phyloP scores from a whole-genome alignment of 2,113 vertebrate species.

The Lagenorhynchus albirostris region DNA sequence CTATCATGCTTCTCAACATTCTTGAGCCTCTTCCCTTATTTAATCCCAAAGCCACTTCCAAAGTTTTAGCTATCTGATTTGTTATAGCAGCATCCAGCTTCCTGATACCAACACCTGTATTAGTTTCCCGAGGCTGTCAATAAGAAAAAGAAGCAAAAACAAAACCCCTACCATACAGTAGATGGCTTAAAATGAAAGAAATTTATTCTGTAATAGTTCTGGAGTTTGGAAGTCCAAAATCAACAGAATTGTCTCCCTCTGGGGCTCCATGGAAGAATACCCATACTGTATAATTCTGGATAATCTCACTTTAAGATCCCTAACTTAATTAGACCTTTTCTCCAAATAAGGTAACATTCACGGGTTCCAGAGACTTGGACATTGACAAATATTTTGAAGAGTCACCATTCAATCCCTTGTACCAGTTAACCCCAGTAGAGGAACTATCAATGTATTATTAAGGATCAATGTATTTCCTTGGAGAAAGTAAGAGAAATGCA shows the following conservation, averaged over 20 bases:
- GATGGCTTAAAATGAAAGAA: neutral
- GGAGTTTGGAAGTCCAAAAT: neutral
- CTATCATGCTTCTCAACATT: neutral
- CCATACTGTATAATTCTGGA: neutral
- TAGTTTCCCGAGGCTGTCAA: neutral
- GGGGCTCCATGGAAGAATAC: neutral
- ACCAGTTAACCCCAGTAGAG: neutral
- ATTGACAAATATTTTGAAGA: neutral
- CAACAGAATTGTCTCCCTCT: neutral
- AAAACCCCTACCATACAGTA: neutral
- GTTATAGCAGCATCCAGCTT: neutral
- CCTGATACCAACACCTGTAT: neutral
- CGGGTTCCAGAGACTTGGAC: neutral
- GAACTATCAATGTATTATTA: neutral
- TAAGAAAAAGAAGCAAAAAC: neutral
- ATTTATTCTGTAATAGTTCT: neutral
- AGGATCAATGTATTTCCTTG: neutral
- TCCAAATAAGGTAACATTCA: neutral
- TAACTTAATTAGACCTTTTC: neutral
- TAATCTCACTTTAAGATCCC: neutral
- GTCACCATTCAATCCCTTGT: neutral
- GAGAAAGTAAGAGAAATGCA: neutral
- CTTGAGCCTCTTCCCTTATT: neutral
- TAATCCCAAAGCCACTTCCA: neutral
- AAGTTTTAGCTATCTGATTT: neutral